Percentiles rank a stretch among this genome's conserved stretches.
These are phyloP conservation scores for Syngnathoides biaculeatus DNA, from an alignment of 2,113 vertebrate species.

Conservation along the genomic window DNA sequence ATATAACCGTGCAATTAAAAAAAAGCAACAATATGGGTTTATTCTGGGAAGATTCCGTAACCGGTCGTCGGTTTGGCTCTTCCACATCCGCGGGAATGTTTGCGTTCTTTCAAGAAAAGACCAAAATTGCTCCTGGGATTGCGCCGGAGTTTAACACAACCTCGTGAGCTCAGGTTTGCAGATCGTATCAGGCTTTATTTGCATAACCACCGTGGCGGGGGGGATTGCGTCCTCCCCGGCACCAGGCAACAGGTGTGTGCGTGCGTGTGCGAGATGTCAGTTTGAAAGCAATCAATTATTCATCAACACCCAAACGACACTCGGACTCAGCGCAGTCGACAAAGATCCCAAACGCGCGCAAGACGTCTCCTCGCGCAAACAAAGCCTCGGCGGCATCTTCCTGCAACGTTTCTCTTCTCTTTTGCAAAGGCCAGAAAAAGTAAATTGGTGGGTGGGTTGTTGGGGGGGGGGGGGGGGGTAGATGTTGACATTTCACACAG, in stretches of 20 bases:
- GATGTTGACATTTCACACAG: slow-evolving; percentile 10
- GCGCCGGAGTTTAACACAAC: neutral
- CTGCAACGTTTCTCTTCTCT: neutral
- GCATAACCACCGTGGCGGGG: slow-evolving; percentile 28
- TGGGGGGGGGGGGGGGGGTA: no score
- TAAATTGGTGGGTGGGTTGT: no score
- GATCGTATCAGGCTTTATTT: slow-evolving; percentile 34
- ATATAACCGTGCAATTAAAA: neutral
- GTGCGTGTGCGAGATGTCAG: slow-evolving; percentile 16
- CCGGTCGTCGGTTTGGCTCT: neutral
- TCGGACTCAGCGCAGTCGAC: slow-evolving; percentile 18
- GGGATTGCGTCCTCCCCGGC: neutral
- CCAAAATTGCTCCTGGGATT: neutral
- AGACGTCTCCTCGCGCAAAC: slow-evolving; percentile 12
- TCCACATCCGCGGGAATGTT: neutral
- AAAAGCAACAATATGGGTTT: neutral
- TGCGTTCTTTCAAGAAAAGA: neutral
- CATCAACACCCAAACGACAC: slow-evolving; percentile 30
- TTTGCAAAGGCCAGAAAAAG: slow-evolving; percentile 1
- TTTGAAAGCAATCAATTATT: slow-evolving; percentile 38
- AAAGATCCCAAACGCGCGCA: neutral
- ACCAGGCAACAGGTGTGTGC: slow-evolving; percentile 50
- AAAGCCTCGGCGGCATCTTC: slow-evolving; percentile 22
- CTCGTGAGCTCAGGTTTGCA: slow-evolving; percentile 5
- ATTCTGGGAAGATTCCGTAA: neutral